These are phyloP conservation scores for Girardinus metallicus DNA, from an alignment of 2,797 vertebrate genomes.

Conservation along the genomic window DNA sequence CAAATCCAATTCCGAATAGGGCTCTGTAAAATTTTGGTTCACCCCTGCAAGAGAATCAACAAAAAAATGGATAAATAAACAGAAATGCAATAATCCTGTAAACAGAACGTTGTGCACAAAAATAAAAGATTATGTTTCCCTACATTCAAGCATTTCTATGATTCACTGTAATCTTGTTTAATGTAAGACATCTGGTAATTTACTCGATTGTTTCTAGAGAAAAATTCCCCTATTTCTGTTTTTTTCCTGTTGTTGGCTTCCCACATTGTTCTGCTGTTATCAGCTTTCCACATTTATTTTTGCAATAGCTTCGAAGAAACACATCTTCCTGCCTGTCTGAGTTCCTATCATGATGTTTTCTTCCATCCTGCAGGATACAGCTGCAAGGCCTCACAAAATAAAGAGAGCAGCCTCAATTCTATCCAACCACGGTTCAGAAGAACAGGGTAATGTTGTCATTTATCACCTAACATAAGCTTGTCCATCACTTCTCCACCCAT, in stretches of 20 bases:
- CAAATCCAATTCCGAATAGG: neutral
- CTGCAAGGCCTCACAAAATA: slow-evolving; percentile 88
- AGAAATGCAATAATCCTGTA: neutral
- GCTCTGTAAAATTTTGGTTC: neutral
- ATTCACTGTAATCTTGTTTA: neutral
- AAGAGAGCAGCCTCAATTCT: slow-evolving; percentile 79
- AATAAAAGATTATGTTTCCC: neutral
- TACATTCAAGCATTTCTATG: neutral
- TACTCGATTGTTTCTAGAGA: neutral
- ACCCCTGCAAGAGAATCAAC: neutral
- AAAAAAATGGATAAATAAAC: neutral
- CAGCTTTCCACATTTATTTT: neutral
- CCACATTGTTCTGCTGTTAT: neutral
- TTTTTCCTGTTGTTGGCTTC: neutral
- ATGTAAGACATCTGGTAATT: neutral
- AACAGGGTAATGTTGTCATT: slow-evolving; percentile 64
- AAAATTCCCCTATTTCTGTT: neutral
- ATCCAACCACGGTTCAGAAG: slow-evolving; percentile 70
- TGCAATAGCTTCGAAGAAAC: neutral
- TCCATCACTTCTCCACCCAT: slow-evolving; percentile 14
- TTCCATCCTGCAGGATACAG: slow-evolving; percentile 82
- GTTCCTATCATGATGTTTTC: slow-evolving; percentile 9
- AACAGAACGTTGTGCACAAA: neutral
- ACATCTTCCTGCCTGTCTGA: neutral
- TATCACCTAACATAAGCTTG: slow-evolving; percentile 19